Evolutionary conservation across 2,113 vertebrate species (phyloP).

Genomic region (Ginglymostoma cirratum): DNA sequence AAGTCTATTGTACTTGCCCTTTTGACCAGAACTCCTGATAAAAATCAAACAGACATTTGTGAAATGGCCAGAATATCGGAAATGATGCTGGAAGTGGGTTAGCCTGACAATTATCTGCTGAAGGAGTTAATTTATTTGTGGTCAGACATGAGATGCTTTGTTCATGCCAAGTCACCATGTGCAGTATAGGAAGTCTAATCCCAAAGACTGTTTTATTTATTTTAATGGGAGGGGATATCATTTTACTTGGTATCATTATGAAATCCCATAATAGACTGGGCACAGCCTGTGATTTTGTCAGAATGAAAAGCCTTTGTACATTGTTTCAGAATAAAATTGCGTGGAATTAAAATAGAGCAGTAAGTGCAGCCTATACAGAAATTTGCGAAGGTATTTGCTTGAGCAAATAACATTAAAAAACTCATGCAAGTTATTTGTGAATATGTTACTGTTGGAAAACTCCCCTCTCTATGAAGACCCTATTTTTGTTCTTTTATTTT

Average conservation of each 20-base stretch:
- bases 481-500: constrained; percentile 2
- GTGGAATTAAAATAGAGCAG: not conserved
- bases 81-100: constrained; percentile 34
- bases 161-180: constrained; percentile 28
- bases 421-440: not conserved
- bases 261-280: constrained; percentile 32
- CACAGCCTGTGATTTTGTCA: constrained; percentile 5
- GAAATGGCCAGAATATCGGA: constrained; percentile 35
- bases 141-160: constrained; percentile 37
- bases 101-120: constrained; percentile 37
- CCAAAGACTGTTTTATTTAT: constrained; percentile 30
- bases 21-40: constrained; percentile 36
- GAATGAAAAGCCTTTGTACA: constrained; percentile 27
- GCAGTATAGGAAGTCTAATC: constrained; percentile 30
- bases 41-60: constrained; percentile 36
- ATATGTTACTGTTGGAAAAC: not conserved
- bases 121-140: constrained; percentile 37
- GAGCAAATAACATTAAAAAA: not conserved
- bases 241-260: constrained; percentile 28
- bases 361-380: not conserved
- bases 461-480: not conserved
- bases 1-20: constrained; percentile 35
- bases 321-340: constrained; percentile 30
- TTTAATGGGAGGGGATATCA: constrained; percentile 22
- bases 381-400: not conserved